Conservation (phyloP, 2,888 invertebrate genomes). For the Agrochola lychnidis region DNA sequence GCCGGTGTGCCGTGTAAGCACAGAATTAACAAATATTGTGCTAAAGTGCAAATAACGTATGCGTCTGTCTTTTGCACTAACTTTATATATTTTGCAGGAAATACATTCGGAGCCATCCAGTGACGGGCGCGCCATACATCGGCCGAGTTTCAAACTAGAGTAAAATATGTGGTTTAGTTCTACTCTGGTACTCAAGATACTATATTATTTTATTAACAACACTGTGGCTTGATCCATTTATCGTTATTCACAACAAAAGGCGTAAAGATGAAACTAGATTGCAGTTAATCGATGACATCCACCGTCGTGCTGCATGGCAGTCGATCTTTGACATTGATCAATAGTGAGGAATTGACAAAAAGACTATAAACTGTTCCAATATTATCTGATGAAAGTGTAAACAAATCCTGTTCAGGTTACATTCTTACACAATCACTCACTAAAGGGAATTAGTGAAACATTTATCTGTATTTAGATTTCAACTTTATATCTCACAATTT, state of each 20-base stretch:
- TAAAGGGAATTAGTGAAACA: too few species aligned
- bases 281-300: too few species aligned
- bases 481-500: too few species aligned
- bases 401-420: too few species aligned
- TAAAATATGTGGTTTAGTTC: slow-evolving; percentile 43
- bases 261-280: neutral
- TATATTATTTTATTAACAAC: neutral
- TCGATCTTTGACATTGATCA: too few species aligned
- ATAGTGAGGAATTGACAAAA: too few species aligned
- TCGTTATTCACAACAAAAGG: neutral
- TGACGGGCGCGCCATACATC: slow-evolving; percentile 33
- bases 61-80: slow-evolving; percentile 40
- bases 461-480: too few species aligned
- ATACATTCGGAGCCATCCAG: slow-evolving; percentile 34
- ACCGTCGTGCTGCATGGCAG: neutral
- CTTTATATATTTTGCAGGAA: slow-evolving; percentile 24
- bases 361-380: too few species aligned
- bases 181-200: neutral
- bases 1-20: slow-evolving; percentile 27
- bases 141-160: slow-evolving; percentile 40
- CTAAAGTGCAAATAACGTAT: slow-evolving; percentile 40
- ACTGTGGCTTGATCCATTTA: neutral
- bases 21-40: slow-evolving; percentile 30
- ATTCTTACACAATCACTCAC: too few species aligned
- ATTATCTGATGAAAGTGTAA: too few species aligned